phyloP scores from a whole-genome alignment of 2,113 vertebrate genomes.

The mouse (Mus musculus) region DNA sequence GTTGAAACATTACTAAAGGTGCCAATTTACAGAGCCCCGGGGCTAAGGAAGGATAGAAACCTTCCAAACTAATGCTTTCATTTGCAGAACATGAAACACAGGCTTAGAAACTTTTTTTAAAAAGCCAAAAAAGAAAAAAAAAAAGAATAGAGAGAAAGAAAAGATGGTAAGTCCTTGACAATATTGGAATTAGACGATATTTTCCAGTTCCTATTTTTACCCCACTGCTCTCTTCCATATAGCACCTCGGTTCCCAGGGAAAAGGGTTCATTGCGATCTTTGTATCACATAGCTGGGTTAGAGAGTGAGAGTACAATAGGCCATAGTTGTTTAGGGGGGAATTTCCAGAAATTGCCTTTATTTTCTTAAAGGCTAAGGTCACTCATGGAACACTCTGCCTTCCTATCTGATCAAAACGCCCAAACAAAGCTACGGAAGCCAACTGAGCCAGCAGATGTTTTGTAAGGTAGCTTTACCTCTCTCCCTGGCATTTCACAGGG shows the following conservation, averaged over 20 bases:
- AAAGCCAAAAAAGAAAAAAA: background rate
- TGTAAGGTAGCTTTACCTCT: slow-evolving; percentile 68
- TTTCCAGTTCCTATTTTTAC: slow-evolving; percentile 1
- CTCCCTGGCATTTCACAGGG: slow-evolving; percentile 72
- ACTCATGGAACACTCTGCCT: slow-evolving; percentile 60
- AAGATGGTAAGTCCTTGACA: slow-evolving; percentile 12
- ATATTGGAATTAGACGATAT: background rate
- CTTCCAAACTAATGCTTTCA: slow-evolving; percentile 5
- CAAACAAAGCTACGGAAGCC: slow-evolving; percentile 74
- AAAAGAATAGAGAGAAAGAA: background rate
- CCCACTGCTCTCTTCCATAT: background rate
- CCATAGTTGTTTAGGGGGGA: slow-evolving; percentile 49
- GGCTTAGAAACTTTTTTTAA: background rate
- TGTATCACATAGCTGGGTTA: background rate
- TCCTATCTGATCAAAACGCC: slow-evolving; percentile 73
- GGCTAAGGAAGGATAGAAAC: background rate
- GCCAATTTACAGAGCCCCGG: background rate
- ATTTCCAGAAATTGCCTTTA: slow-evolving; percentile 75
- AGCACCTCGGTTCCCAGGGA: background rate
- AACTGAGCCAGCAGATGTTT: slow-evolving; percentile 66
- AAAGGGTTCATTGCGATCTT: background rate
- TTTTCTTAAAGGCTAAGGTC: slow-evolving; percentile 78
- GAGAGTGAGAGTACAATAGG: slow-evolving; percentile 48
- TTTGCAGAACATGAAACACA: slow-evolving; percentile 9
- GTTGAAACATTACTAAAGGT: background rate